phyloP scores from a whole-genome alignment of 2,888 invertebrate species.

The Caenorhabditis sp. region DNA sequence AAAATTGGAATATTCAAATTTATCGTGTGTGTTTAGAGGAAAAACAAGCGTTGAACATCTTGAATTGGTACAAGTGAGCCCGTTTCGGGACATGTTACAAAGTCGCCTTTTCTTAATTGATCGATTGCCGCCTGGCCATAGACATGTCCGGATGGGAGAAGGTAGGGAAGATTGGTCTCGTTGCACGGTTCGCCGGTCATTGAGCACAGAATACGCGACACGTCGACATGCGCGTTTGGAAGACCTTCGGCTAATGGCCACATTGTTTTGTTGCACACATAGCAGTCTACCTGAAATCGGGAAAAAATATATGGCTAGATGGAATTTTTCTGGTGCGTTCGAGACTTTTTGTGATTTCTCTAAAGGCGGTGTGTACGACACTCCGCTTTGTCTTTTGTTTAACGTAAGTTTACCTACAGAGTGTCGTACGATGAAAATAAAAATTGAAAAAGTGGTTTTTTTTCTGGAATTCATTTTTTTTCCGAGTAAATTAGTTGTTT shows the following conservation, averaged over 20 bases:
- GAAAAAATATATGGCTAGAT: too few relatives aligned
- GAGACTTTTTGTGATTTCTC: too few relatives aligned
- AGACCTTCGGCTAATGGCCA: constrained; percentile 83
- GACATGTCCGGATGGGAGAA: constrained; percentile 97
- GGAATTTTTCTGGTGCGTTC: too few relatives aligned
- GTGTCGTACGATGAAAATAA: too few relatives aligned
- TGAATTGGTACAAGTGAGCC: constrained; percentile 88
- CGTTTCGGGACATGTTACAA: constrained; percentile 90
- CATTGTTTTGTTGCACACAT: constrained; percentile 73
- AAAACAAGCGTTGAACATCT: constrained; percentile 93
- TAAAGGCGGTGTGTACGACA: too few relatives aligned
- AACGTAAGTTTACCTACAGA: too few relatives aligned
- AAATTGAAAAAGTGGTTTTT: too few relatives aligned
- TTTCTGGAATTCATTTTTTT: too few relatives aligned
- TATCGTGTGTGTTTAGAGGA: constrained; percentile 80
- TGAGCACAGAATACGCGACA: constrained; percentile 83
- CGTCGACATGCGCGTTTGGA: constrained; percentile 91
- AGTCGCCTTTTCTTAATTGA: constrained; percentile 78
- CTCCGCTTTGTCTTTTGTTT: too few relatives aligned
- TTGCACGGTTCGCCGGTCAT: constrained; percentile 89
- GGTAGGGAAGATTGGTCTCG: constrained; percentile 92
- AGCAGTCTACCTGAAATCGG: constrained; percentile 45
- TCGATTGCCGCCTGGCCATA: constrained; percentile 59
- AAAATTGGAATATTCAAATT: neutral
- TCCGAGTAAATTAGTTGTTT: too few relatives aligned